These are phyloP conservation scores for Heliconius hermathena DNA, from an alignment of 1,140 invertebrate genomes.

Conservation along the genomic window DNA sequence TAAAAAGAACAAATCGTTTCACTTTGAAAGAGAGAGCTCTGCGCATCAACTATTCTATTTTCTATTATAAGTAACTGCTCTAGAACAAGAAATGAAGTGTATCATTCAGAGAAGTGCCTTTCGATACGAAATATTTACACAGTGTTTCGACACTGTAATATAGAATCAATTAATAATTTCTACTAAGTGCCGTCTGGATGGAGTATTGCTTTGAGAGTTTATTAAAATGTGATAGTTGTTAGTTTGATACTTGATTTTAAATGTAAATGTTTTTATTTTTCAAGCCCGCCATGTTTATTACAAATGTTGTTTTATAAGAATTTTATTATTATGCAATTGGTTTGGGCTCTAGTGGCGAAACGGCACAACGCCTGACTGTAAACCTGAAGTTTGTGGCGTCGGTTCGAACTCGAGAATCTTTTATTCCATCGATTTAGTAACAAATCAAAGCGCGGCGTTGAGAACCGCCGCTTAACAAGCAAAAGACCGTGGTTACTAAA, in stretches of 20 bases:
- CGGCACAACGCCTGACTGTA: no score
- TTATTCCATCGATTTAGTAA: no score
- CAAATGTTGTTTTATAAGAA: no score
- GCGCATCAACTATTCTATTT: constrained; percentile 7
- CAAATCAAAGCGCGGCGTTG: background rate
- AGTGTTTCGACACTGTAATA: constrained; percentile 8
- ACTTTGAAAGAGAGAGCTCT: constrained; percentile 4
- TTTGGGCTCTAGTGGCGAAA: no score
- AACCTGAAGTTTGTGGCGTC: no score
- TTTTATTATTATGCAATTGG: no score
- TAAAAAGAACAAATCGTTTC: background rate
- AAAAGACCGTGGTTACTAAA: no score
- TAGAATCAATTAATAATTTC: constrained; percentile 15
- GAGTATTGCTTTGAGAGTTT: background rate
- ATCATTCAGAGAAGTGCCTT: background rate
- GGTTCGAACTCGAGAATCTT: no score
- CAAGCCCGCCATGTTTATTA: no score
- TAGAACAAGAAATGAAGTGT: constrained; percentile 13
- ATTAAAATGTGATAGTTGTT: background rate
- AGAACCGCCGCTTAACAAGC: background rate
- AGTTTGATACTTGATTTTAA: background rate
- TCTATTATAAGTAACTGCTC: constrained; percentile 14
- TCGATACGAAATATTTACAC: background rate
- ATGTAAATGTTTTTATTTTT: background rate
- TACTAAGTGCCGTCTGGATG: background rate